phyloP scores from a whole-genome alignment of 2,888 invertebrate species.

The Cephus spinipes region DNA sequence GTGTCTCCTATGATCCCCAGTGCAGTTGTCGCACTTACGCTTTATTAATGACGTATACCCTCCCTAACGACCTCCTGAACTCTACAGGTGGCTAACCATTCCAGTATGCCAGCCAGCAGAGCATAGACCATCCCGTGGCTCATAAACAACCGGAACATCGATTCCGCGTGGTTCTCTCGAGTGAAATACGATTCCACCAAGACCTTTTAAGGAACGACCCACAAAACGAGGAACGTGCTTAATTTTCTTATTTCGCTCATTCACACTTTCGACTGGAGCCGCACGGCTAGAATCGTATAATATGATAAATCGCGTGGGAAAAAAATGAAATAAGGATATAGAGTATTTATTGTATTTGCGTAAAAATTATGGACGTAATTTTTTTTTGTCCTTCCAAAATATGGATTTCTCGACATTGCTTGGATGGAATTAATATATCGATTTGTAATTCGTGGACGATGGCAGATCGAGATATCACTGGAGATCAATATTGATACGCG shows the following conservation, averaged over 20 bases:
- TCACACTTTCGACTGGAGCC: too few relatives aligned
- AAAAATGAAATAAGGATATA: too few relatives aligned
- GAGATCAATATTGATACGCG: background rate
- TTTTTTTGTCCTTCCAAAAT: too few relatives aligned
- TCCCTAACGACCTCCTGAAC: background rate
- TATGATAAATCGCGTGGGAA: too few relatives aligned
- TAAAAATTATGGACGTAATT: too few relatives aligned
- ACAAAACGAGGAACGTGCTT: background rate
- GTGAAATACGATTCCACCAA: background rate
- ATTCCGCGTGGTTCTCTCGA: background rate
- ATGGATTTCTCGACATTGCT: background rate
- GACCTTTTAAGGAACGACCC: background rate
- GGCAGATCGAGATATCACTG: background rate
- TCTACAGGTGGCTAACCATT: background rate
- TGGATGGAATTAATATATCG: background rate
- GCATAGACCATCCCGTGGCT: background rate
- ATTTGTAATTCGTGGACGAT: background rate
- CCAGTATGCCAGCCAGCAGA: background rate
- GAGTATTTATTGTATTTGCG: too few relatives aligned
- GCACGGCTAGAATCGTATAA: too few relatives aligned
- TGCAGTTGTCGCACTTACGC: background rate
- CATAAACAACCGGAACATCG: background rate
- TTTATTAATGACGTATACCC: background rate
- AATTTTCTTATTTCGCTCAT: too few relatives aligned
- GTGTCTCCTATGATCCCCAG: background rate